phyloP scores from a whole-genome alignment of 2,888 invertebrate species.

The Caenorhabditis auriculariae region DNA sequence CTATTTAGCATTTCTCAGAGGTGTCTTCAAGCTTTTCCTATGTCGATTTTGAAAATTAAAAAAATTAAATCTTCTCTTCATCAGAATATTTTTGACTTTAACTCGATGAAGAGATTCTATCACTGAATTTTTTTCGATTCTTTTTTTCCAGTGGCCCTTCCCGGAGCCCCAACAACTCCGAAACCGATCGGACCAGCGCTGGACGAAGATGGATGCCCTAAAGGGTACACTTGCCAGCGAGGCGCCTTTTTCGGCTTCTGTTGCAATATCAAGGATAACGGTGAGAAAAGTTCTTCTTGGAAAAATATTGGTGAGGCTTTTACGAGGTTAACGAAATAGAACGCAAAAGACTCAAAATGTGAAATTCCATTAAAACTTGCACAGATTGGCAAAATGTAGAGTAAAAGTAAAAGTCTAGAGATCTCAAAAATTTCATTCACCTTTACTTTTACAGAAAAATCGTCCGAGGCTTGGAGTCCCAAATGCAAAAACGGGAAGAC shows the following conservation, averaged over 20 bases:
- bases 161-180: constrained; percentile 6
- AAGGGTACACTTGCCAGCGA: constrained; percentile 43
- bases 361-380: too few relatives aligned
- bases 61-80: background rate
- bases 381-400: constrained; percentile 8
- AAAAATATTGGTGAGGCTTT: too few relatives aligned
- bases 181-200: constrained; percentile 14
- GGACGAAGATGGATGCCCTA: constrained; percentile 31
- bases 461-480: constrained; percentile 12
- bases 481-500: constrained; percentile 20
- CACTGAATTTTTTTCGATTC: too few relatives aligned
- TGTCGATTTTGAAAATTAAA: background rate
- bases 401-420: background rate
- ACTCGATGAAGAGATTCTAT: too few relatives aligned
- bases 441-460: constrained; percentile 10
- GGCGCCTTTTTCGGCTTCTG: constrained; percentile 53
- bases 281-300: too few relatives aligned
- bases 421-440: background rate
- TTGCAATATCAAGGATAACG: constrained; percentile 38
- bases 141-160: too few relatives aligned
- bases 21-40: too few relatives aligned
- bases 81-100: too few relatives aligned
- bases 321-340: too few relatives aligned
- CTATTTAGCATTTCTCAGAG: too few relatives aligned
- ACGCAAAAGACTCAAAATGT: too few relatives aligned